These are phyloP conservation scores for Calephelis virginiensis DNA, from an alignment of 1,140 invertebrate genomes.

Conservation along the genomic window DNA sequence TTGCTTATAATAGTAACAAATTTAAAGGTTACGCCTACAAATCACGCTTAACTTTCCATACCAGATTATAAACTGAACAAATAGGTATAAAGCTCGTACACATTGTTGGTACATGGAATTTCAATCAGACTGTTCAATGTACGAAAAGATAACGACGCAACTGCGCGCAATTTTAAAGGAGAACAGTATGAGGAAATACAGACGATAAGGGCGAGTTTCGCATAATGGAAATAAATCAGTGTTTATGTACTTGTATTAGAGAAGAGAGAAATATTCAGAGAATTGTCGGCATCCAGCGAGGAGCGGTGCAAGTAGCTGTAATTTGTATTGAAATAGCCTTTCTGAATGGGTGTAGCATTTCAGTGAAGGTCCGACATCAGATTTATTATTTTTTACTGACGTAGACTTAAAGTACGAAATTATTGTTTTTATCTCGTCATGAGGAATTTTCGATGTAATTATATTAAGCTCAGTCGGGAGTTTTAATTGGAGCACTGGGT, in stretches of 20 bases:
- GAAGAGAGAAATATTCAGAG: constrained; percentile 71
- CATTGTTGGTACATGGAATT: constrained; percentile 74
- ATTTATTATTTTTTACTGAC: constrained; percentile 76
- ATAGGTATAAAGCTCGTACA: constrained; percentile 65
- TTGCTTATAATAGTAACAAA: constrained; percentile 54
- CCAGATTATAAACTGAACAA: constrained; percentile 62
- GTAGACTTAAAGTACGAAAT: constrained; percentile 70
- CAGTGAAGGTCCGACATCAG: constrained; percentile 52
- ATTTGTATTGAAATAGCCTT: constrained; percentile 77
- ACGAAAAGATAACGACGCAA: constrained; percentile 31
- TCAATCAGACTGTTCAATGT: constrained; percentile 56
- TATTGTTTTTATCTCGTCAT: constrained; percentile 76
- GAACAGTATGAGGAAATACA: constrained; percentile 16
- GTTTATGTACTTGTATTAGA: constrained; percentile 47
- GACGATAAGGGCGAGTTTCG: constrained; percentile 31
- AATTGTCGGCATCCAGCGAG: constrained; percentile 71
- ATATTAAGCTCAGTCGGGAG: constrained; percentile 66
- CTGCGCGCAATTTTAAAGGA: constrained; percentile 20
- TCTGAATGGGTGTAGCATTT: constrained; percentile 73
- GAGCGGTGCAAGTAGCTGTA: constrained; percentile 72
- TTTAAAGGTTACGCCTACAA: constrained; percentile 58
- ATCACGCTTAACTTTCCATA: constrained; percentile 48
- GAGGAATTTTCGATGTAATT: constrained; percentile 75
- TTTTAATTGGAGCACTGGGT: constrained; percentile 74
- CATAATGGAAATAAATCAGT: background rate